Conservation (phyloP, 2,888 invertebrate genomes). For the Allacma fusca region DNA sequence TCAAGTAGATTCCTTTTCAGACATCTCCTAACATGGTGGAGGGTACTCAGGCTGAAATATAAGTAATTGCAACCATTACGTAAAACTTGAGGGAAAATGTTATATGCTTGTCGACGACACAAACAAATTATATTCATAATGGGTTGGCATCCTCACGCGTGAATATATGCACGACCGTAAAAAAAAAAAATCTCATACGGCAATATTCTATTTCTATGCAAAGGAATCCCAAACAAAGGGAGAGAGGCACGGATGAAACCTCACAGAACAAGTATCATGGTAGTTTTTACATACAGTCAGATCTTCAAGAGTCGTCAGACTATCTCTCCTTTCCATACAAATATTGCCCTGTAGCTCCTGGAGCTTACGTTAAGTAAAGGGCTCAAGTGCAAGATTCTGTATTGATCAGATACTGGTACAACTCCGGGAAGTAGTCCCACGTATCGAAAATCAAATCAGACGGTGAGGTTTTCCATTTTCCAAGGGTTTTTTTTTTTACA, state of each 20-base stretch:
- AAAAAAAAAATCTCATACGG: not conserved
- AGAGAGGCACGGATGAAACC: not conserved
- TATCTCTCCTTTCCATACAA: constrained; percentile 14
- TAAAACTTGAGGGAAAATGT: not conserved
- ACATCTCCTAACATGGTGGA: not conserved
- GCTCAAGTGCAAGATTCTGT: not conserved
- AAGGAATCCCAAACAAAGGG: not conserved
- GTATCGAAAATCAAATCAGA: constrained; percentile 26
- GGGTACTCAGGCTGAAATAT: not conserved
- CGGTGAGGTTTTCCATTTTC: constrained; percentile 7
- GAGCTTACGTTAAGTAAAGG: constrained; percentile 15
- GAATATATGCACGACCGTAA: not conserved
- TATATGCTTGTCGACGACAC: not conserved
- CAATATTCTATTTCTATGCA: not conserved
- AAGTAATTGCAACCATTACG: not conserved
- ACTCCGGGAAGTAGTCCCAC: not conserved
- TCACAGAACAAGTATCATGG: not conserved
- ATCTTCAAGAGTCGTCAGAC: not conserved
- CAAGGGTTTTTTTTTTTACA: not conserved
- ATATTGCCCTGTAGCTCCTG: not conserved
- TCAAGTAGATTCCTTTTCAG: constrained; percentile 2
- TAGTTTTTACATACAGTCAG: not conserved
- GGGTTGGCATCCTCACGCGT: not conserved
- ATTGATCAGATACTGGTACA: not conserved
- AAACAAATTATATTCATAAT: constrained; percentile 16